Percentiles rank a stretch among this genome's conserved stretches.
Conservation (phyloP, 2,888 invertebrate species). For the Operophtera brumata region DNA sequence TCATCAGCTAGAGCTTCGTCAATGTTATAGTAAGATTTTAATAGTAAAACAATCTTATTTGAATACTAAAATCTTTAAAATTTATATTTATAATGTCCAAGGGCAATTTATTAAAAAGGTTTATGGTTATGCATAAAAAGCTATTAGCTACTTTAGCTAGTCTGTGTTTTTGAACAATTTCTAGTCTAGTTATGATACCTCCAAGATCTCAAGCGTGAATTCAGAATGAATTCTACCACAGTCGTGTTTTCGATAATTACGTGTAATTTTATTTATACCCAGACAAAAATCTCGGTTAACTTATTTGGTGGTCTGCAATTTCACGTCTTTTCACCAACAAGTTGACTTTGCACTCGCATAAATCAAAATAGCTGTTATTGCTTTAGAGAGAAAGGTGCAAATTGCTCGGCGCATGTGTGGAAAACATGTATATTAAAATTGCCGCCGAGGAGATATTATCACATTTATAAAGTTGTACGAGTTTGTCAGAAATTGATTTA, state of each 20-base stretch:
- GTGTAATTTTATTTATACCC: conserved; percentile 56
- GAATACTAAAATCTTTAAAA: no score
- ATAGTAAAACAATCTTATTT: no score
- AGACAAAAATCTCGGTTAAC: conserved; percentile 44
- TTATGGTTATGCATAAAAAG: no score
- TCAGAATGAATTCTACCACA: conserved; percentile 29
- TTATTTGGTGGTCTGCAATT: conserved; percentile 60
- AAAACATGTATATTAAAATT: conserved; percentile 29
- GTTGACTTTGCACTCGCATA: conserved; percentile 32
- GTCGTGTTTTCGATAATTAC: conserved; percentile 47
- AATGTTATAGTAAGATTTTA: no score
- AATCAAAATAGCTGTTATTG: conserved; percentile 35
- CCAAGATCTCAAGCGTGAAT: conserved; percentile 15
- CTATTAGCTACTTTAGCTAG: no score
- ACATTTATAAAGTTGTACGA: conserved; percentile 56
- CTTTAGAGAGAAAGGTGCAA: conserved; percentile 37
- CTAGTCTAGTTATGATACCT: conserved; percentile 4
- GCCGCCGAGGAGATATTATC: conserved; percentile 45
- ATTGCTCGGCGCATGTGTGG: conserved; percentile 31
- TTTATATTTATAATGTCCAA: no score
- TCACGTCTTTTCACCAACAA: conserved; percentile 41
- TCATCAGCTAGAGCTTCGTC: no score
- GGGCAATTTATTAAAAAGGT: no score
- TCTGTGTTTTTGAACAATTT: no score
- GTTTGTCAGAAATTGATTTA: conserved; percentile 51